phyloP scores from a whole-genome alignment of 2,888 invertebrate genomes.

The Diplazon laetatorius region DNA sequence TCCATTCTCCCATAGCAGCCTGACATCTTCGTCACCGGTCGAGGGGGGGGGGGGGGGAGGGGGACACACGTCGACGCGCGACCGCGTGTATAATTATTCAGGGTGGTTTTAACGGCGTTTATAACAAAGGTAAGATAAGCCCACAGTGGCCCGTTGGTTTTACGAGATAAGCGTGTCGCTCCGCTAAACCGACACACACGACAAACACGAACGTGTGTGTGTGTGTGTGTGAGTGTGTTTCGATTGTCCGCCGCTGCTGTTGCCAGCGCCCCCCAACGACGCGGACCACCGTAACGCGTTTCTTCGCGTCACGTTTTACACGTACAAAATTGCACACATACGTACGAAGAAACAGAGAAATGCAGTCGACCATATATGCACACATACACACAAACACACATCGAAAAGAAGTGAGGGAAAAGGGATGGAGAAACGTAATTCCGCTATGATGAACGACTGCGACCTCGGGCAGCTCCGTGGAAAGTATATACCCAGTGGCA shows the following conservation, averaged over 20 bases:
- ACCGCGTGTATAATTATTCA: constrained; percentile 53
- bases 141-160: constrained; percentile 58
- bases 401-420: not conserved
- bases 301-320: constrained; percentile 8
- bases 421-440: constrained; percentile 60
- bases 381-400: constrained; percentile 7
- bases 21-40: not conserved
- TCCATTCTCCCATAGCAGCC: not conserved
- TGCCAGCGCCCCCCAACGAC: not conserved
- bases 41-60: too few relatives aligned
- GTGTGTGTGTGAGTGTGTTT: constrained; percentile 12
- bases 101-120: constrained; percentile 62
- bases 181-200: constrained; percentile 52
- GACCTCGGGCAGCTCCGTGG: constrained; percentile 39
- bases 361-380: too few relatives aligned
- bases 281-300: constrained; percentile 15
- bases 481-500: constrained; percentile 50
- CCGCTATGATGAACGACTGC: constrained; percentile 61
- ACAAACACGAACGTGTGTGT: constrained; percentile 52
- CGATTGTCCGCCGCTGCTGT: not conserved
- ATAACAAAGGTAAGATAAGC: constrained; percentile 62
- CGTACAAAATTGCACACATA: constrained; percentile 35
- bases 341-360: not conserved
- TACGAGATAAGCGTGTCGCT: constrained; percentile 64
- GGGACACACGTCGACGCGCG: constrained; percentile 43